Conservation (phyloP, 1,140 invertebrate species). For the Diplogasteroides magnus region DNA sequence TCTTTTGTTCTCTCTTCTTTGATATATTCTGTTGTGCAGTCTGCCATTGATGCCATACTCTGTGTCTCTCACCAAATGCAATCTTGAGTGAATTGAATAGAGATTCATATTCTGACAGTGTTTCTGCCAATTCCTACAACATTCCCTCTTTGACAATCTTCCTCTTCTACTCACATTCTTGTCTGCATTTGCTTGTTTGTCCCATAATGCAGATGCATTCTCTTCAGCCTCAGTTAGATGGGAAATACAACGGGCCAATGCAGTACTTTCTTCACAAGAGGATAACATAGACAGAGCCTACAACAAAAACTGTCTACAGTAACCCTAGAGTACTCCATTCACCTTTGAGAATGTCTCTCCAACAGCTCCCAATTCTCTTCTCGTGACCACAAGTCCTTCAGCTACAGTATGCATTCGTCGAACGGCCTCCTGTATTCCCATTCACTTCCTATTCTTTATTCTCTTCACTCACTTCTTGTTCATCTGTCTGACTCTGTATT, state of each 20-base stretch:
- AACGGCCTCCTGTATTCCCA: conserved; percentile 61
- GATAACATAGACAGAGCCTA: conserved; percentile 73
- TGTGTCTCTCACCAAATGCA: conserved; percentile 94
- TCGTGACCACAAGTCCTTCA: not conserved
- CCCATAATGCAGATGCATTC: conserved; percentile 78
- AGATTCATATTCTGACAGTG: conserved; percentile 74
- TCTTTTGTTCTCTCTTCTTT: conserved; percentile 88
- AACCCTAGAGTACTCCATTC: no score
- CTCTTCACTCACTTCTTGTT: conserved; percentile 75
- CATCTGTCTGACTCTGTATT: conserved; percentile 82
- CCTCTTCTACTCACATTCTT: conserved; percentile 76
- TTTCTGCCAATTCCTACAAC: conserved; percentile 18
- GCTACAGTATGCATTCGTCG: not conserved
- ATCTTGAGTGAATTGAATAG: conserved; percentile 58
- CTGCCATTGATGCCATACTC: conserved; percentile 95
- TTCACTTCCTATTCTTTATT: conserved; percentile 76
- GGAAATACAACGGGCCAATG: conserved; percentile 76
- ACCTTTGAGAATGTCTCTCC: conserved; percentile 1
- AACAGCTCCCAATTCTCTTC: not conserved
- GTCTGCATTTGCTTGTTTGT: conserved; percentile 88
- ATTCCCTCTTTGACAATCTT: conserved; percentile 59
- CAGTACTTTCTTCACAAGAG: conserved; percentile 88
- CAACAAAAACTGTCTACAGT: no score
- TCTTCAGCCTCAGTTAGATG: conserved; percentile 86
- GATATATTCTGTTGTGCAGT: conserved; percentile 86